A percentile compares a stretch with the other conserved stretches of the same genome.
Conservation (phyloP, 2,888 invertebrate genomes). For the Troides helena region DNA sequence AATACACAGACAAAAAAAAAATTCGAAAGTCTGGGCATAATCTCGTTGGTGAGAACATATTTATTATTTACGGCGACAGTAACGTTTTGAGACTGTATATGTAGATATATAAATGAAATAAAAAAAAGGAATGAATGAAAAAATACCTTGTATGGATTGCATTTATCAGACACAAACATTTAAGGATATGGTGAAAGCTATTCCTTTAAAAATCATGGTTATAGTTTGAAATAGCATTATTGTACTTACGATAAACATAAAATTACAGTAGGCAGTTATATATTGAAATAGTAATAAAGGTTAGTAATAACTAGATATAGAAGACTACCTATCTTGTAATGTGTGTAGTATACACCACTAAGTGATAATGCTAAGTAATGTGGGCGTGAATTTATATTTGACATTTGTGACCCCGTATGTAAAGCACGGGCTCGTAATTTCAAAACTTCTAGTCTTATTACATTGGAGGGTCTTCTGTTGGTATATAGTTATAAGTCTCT, state of each 20-base stretch:
- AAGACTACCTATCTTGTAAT: not conserved
- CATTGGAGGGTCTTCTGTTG: constrained; percentile 26
- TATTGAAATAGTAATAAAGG: not conserved
- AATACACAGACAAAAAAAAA: too few relatives aligned
- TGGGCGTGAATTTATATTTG: constrained; percentile 15
- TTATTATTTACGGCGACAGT: constrained; percentile 46
- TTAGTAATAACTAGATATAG: not conserved
- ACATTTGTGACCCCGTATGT: constrained; percentile 25
- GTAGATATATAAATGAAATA: not conserved
- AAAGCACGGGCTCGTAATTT: constrained; percentile 27
- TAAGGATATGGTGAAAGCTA: too few relatives aligned
- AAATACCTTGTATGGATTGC: too few relatives aligned
- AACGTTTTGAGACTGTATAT: constrained; percentile 10
- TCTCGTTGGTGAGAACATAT: constrained; percentile 42
- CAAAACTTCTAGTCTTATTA: constrained; percentile 30
- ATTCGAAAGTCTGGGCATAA: too few relatives aligned
- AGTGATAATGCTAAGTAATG: constrained; percentile 18
- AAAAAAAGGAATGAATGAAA: not conserved
- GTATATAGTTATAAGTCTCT: constrained; percentile 32
- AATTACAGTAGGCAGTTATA: not conserved
- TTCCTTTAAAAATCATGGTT: too few relatives aligned
- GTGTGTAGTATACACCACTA: not conserved
- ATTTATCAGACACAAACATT: too few relatives aligned
- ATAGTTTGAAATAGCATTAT: not conserved
- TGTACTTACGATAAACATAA: not conserved